Evolutionary conservation across 2,797 vertebrate species (phyloP), one percentile per base, ranked within the genome.

Genomic region (Aphelocoma californica): DNA sequence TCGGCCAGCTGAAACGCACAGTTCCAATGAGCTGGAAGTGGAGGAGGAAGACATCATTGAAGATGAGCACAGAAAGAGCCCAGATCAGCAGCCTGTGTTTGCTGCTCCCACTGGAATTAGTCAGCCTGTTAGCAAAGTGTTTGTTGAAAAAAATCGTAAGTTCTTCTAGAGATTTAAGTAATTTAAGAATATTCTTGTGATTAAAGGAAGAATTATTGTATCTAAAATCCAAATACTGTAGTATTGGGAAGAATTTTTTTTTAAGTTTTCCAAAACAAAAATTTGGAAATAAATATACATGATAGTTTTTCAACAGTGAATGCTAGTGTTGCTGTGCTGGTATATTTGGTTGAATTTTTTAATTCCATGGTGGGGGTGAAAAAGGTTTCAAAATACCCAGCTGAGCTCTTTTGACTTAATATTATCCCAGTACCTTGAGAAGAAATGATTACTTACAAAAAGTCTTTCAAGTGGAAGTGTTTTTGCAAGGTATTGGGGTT

Each of bases 101-200:
- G 97, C 98, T 2, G 98, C 98, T 31, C 98, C 99, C 8, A 98
- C 97, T 53, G 98, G 98, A 32, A 96, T 98, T 86, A 99, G 99
- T 97, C 99, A 99, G 95, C 99, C 99, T 9, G 98, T 99, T 29
- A 98, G 98, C 89, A 99, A 99, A 96, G 97, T 99, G 42, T 99
- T 99, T 70, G 98, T 99, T 17, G 99, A 99, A 97, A 98, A 98
- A 96, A 99, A 97, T 94, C 98, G 99, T 99, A 97, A 98, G 99
- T 98, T 53, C 42, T 24, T 67, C 56, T 82, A 53, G 47, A 57
- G n/a, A 42, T 82, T 77, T 66, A 34, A 87, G 28, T 82, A 58
- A 85, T 56, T 56, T 40, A 34, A 58, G n/a, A 72, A 72, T 28
- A 23, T 67, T 61, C 14, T 73, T 80, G 20, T 38, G 64, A 16